phyloP scores from a whole-genome alignment of 2,797 vertebrate genomes.

The Tokudaia tokunoshimensis region DNA sequence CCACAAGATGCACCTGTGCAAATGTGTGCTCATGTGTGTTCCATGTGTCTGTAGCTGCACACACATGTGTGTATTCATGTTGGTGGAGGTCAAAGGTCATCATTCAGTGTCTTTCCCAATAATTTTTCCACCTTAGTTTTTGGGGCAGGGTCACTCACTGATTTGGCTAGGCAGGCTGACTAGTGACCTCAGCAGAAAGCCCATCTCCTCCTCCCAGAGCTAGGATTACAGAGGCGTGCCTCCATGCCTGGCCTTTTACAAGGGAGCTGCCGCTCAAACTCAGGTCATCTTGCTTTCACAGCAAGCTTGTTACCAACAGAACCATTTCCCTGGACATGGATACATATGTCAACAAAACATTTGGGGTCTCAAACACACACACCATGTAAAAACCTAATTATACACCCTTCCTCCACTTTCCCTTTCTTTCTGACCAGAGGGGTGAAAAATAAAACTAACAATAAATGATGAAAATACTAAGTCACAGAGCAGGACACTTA shows the following conservation, averaged over 20 bases:
- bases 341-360: background rate
- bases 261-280: background rate
- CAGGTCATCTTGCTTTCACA: background rate
- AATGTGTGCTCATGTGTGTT: background rate
- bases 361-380: background rate
- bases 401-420: accelerated
- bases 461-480: background rate
- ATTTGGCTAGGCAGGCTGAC: background rate
- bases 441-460: background rate
- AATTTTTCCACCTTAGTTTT: background rate
- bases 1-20: background rate
- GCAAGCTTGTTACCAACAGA: background rate
- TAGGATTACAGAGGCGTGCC: background rate
- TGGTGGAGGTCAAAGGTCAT: background rate
- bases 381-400: background rate
- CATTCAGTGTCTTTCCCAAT: background rate
- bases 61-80: background rate
- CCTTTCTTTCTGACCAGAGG: constrained; percentile 27
- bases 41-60: too few relatives aligned
- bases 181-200: background rate
- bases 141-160: background rate
- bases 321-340: background rate
- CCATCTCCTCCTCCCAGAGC: background rate
- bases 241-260: background rate
- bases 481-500: background rate